Conservation (phyloP, 2,113 vertebrate genomes). For the Glaucidium brasilianum region DNA sequence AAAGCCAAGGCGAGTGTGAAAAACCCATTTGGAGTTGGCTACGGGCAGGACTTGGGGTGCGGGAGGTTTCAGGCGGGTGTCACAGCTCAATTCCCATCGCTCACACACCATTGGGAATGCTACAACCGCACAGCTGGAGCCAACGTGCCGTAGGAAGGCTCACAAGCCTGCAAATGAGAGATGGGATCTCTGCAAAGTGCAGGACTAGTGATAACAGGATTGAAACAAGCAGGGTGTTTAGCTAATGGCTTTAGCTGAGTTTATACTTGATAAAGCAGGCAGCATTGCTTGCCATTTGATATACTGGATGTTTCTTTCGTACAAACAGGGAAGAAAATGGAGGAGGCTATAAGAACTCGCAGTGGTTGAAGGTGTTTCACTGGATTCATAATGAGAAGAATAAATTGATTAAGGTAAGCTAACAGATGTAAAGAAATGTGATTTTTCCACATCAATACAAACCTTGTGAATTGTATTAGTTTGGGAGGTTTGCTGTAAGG, state of each 20-base stretch:
- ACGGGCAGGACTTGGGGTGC: constrained; percentile 1
- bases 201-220: not conserved
- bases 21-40: constrained; percentile 54
- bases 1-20: not conserved
- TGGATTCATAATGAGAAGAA: not conserved
- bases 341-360: not conserved
- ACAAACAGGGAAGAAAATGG: not conserved
- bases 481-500: not conserved
- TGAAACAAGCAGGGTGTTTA: not conserved
- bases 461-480: not conserved
- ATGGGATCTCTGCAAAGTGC: not conserved
- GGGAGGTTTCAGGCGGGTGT: not conserved
- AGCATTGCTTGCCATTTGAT: not conserved
- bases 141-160: constrained; percentile 56
- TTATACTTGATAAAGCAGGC: not conserved
- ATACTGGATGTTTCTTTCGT: not conserved
- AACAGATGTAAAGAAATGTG: not conserved
- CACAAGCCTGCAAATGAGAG: not conserved
- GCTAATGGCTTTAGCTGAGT: not conserved
- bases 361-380: not conserved
- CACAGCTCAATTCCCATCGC: not conserved
- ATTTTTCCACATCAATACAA: not conserved
- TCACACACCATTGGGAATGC: not conserved
- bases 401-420: not conserved
- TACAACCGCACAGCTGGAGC: constrained; percentile 58